phyloP scores from a whole-genome alignment of 2,113 vertebrate genomes.

The Smithornis capensis region DNA sequence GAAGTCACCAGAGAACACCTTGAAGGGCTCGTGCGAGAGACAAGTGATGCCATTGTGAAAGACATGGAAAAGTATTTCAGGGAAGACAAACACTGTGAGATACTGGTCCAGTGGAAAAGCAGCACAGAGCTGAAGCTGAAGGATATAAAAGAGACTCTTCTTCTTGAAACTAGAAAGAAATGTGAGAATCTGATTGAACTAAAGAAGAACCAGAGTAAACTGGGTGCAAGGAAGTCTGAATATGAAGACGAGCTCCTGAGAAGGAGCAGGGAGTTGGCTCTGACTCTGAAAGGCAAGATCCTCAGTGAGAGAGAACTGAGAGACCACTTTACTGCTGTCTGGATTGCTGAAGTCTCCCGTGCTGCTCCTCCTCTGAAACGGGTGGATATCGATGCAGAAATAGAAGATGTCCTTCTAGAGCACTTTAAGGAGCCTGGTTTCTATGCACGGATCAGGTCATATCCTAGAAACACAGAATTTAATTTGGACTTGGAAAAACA shows the following conservation, averaged over 20 bases:
- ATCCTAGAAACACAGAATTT: not conserved
- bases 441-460: not conserved
- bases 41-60: not conserved
- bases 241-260: slow-evolving; percentile 37
- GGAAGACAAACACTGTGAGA: slow-evolving; percentile 48
- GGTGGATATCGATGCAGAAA: slow-evolving; percentile 8
- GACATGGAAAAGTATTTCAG: slow-evolving; percentile 53
- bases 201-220: not conserved
- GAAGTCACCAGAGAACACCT: not conserved
- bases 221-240: not conserved
- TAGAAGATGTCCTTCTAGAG: slow-evolving; percentile 29
- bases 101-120: slow-evolving; percentile 59
- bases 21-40: not conserved
- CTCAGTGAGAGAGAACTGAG: slow-evolving; percentile 22
- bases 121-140: slow-evolving; percentile 9
- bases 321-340: slow-evolving; percentile 26
- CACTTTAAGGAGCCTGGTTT: not conserved
- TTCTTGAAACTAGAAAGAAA: slow-evolving; percentile 23
- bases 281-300: not conserved
- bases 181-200: not conserved
- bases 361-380: not conserved
- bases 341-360: slow-evolving; percentile 17
- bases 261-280: slow-evolving; percentile 33
- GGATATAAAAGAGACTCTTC: slow-evolving; percentile 11
- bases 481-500: not conserved